A percentile compares a stretch with the other conserved stretches of the same genome.
phyloP scores from a whole-genome alignment of 1,140 invertebrate species.

The Saxidomus purpurata region DNA sequence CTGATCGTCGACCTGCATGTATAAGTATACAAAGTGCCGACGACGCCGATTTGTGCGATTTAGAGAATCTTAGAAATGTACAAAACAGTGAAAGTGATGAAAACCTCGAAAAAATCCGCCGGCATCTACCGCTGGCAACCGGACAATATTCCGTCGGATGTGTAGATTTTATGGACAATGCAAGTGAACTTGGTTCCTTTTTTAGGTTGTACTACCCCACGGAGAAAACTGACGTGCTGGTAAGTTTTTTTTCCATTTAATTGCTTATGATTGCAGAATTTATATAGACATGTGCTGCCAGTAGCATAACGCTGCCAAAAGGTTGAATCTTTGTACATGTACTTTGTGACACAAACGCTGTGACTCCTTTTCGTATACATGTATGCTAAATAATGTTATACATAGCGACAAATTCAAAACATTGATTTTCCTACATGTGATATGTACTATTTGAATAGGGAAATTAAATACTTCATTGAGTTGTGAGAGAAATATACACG shows the following conservation, averaged over 20 bases:
- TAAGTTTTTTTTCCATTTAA: conserved; percentile 64
- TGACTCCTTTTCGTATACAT: no score
- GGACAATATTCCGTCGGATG: conserved; percentile 82
- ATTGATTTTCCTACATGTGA: not conserved
- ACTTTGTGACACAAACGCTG: no score
- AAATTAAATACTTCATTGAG: not conserved
- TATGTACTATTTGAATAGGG: no score
- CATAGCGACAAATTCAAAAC: no score
- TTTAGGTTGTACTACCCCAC: conserved; percentile 82
- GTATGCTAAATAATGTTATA: no score
- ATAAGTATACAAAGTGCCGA: conserved; percentile 17
- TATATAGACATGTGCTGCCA: no score
- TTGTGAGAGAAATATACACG: not conserved
- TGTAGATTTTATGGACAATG: conserved; percentile 81
- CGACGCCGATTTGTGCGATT: not conserved
- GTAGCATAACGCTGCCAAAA: no score
- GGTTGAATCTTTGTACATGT: no score
- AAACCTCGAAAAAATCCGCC: conserved; percentile 61
- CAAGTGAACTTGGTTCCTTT: conserved; percentile 75
- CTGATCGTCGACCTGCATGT: conserved; percentile 17
- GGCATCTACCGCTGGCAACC: conserved; percentile 77
- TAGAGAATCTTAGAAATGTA: not conserved
- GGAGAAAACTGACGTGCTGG: conserved; percentile 73
- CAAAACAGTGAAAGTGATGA: not conserved
- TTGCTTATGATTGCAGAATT: no score